Conservation (phyloP, 2,888 invertebrate genomes). For the Stictocephala bisonia region DNA sequence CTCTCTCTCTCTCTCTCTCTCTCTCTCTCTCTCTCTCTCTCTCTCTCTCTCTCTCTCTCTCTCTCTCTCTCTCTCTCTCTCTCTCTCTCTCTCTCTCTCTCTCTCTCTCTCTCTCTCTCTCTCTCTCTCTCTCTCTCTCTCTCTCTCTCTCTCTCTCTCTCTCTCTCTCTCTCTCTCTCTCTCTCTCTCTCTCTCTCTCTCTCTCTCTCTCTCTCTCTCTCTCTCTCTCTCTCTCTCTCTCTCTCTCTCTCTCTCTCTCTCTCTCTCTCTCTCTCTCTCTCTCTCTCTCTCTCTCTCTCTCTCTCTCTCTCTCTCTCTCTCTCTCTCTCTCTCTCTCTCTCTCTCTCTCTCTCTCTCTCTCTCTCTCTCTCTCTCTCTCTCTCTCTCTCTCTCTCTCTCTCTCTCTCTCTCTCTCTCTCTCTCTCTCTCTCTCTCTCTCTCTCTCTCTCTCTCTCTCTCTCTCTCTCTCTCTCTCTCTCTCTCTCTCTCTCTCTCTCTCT, state of each 20-base stretch:
- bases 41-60: background rate
- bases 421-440: background rate
- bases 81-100: background rate
- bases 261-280: background rate
- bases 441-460: background rate
- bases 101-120: background rate
- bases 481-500: constrained; percentile 1
- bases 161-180: background rate
- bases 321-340: background rate
- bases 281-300: background rate
- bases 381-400: background rate
- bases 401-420: background rate
- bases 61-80: background rate
- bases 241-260: background rate
- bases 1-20: background rate
- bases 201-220: background rate
- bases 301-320: background rate
- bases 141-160: background rate
- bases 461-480: background rate
- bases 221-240: background rate
- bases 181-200: background rate
- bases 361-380: background rate
- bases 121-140: background rate
- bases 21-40: background rate
- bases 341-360: background rate